Conservation (phyloP, 2,888 invertebrate species). For the Conus canariensis region DNA sequence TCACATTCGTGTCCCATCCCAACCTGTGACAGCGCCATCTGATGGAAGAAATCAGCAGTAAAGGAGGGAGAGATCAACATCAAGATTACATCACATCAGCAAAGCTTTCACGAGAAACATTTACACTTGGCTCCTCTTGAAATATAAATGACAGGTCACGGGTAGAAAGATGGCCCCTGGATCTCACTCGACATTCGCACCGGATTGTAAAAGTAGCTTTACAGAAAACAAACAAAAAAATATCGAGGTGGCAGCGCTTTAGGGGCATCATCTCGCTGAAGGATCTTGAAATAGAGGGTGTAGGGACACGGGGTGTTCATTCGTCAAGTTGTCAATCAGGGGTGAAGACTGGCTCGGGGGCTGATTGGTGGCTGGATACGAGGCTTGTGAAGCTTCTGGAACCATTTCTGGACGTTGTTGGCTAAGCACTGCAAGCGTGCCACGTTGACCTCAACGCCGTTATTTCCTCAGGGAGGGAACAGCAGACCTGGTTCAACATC, state of each 20-base stretch:
- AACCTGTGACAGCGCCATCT: not conserved
- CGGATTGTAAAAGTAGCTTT: not conserved
- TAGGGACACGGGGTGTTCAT: not conserved
- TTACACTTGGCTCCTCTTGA: not conserved
- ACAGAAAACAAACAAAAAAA: not conserved
- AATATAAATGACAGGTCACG: not conserved
- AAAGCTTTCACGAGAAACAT: slow-evolving; percentile 1
- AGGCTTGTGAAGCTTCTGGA: not conserved
- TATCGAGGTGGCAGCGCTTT: not conserved
- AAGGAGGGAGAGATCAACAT: slow-evolving; percentile 18
- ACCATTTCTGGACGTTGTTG: no score
- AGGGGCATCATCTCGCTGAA: not conserved
- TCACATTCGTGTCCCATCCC: not conserved
- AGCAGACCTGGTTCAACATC: no score
- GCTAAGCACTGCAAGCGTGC: no score
- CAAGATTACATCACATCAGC: slow-evolving; percentile 31
- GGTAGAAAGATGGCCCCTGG: not conserved
- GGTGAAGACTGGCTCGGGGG: not conserved
- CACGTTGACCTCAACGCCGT: no score
- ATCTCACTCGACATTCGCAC: not conserved
- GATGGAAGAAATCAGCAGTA: slow-evolving; percentile 20
- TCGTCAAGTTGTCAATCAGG: slow-evolving; percentile 26
- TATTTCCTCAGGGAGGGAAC: no score
- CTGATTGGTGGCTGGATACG: slow-evolving; percentile 7
- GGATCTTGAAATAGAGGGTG: not conserved